Evolutionary conservation across 1,140 invertebrate species (phyloP).

Genomic region (Drosophila sechellia): DNA sequence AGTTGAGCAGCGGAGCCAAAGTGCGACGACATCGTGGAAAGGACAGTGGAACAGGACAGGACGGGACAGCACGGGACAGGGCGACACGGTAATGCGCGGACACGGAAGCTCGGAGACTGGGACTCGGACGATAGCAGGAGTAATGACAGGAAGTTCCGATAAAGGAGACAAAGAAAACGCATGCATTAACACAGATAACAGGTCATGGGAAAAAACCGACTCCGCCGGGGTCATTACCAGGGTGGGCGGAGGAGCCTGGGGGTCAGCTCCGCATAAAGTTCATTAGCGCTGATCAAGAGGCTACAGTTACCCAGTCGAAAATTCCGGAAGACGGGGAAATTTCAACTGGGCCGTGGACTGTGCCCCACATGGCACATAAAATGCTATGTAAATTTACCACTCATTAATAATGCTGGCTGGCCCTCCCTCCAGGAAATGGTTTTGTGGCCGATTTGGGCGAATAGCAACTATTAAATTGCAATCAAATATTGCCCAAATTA

Average conservation of each 20-base stretch:
- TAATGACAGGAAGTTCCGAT: slow-evolving; percentile 76
- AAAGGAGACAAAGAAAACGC: slow-evolving; percentile 71
- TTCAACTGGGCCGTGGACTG: slow-evolving; percentile 22
- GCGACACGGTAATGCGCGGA: slow-evolving; percentile 60
- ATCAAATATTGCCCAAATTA: slow-evolving; percentile 66
- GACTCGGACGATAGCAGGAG: slow-evolving; percentile 62
- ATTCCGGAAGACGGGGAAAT: slow-evolving; percentile 36
- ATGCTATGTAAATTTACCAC: slow-evolving; percentile 37
- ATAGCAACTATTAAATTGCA: slow-evolving; percentile 62
- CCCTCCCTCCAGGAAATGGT: slow-evolving; percentile 39
- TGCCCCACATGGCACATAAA: slow-evolving; percentile 55
- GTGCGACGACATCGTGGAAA: slow-evolving; percentile 20
- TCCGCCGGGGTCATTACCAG: not conserved
- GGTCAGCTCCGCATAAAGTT: slow-evolving; percentile 56
- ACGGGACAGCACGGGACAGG: slow-evolving; percentile 5
- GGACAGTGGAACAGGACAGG: slow-evolving; percentile 8
- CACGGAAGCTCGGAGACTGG: slow-evolving; percentile 45
- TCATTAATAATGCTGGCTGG: slow-evolving; percentile 64
- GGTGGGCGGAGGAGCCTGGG: not conserved
- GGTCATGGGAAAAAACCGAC: slow-evolving; percentile 23
- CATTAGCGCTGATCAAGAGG: slow-evolving; percentile 74
- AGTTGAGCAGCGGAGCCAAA: slow-evolving; percentile 18
- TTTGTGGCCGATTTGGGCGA: slow-evolving; percentile 17
- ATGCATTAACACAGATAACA: slow-evolving; percentile 75
- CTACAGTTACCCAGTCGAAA: slow-evolving; percentile 1